phyloP scores from a whole-genome alignment of 2,113 vertebrate species.

The Junco hyemalis region DNA sequence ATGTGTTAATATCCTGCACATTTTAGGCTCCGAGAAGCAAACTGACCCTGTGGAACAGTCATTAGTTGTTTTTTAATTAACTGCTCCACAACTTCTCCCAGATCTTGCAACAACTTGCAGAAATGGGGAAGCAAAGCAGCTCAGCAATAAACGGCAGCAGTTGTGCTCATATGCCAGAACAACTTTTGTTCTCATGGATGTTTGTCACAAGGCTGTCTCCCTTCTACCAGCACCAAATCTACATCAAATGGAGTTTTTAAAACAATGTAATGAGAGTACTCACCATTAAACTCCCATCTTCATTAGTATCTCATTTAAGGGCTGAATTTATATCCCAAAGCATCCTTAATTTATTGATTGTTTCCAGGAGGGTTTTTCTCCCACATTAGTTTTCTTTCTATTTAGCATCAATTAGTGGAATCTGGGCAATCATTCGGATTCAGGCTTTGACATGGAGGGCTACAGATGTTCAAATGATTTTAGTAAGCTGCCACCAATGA shows the following conservation, averaged over 20 bases:
- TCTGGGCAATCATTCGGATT: not conserved
- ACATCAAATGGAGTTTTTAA: slow-evolving; percentile 53
- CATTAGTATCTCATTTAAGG: slow-evolving; percentile 65
- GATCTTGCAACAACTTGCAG: slow-evolving; percentile 28
- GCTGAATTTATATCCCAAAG: slow-evolving; percentile 52
- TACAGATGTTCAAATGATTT: not conserved
- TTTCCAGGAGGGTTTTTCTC: slow-evolving; percentile 19
- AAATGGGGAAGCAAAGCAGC: not conserved
- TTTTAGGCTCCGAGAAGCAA: slow-evolving; percentile 43
- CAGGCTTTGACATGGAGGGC: not conserved
- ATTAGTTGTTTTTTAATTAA: slow-evolving; percentile 70
- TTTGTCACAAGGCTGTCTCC: slow-evolving; percentile 31
- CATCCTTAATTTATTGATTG: slow-evolving; percentile 68
- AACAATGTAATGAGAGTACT: slow-evolving; percentile 58
- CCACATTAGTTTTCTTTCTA: not conserved
- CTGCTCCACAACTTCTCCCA: not conserved
- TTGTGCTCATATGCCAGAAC: not conserved
- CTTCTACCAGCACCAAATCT: slow-evolving; percentile 16
- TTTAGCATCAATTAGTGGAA: slow-evolving; percentile 44
- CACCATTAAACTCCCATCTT: slow-evolving; percentile 63
- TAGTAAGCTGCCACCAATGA: not conserved
- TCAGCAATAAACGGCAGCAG: not conserved
- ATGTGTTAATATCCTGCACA: slow-evolving; percentile 60
- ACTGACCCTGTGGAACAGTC: slow-evolving; percentile 50
- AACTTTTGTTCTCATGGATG: slow-evolving; percentile 29